These are phyloP conservation scores for Eutrigla gurnardus DNA, from an alignment of 2,797 vertebrate genomes.

Conservation along the genomic window DNA sequence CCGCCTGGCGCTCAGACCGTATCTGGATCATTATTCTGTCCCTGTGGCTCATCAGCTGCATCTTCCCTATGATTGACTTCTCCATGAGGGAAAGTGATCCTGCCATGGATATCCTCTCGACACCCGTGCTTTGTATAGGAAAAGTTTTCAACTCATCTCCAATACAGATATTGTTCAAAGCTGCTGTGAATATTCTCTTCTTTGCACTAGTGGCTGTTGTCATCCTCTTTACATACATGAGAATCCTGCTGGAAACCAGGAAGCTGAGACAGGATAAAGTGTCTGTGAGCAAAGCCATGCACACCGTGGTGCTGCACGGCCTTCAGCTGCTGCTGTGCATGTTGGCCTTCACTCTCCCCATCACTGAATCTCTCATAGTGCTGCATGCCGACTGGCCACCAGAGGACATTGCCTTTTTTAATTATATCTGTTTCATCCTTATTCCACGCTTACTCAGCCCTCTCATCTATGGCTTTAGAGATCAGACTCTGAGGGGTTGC, in stretches of 20 bases:
- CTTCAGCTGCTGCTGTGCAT: conserved; percentile 83
- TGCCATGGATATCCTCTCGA: conserved; percentile 43
- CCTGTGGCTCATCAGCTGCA: conserved; percentile 75
- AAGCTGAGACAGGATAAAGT: conserved; percentile 75
- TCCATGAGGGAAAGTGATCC: conserved; percentile 40
- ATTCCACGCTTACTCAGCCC: conserved; percentile 83
- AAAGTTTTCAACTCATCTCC: conserved; percentile 50
- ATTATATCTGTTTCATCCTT: conserved; percentile 80
- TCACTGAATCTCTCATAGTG: conserved; percentile 71
- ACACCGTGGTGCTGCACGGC: conserved; percentile 84
- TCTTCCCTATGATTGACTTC: conserved; percentile 56
- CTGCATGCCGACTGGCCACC: conserved; percentile 53
- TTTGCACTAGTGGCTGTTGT: conserved; percentile 76
- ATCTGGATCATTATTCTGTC: conserved; percentile 79
- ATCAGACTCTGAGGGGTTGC: conserved; percentile 71
- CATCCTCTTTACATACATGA: conserved; percentile 84
- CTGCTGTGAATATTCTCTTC: conserved; percentile 65
- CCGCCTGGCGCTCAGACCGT: conserved; percentile 78
- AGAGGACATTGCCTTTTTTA: conserved; percentile 75
- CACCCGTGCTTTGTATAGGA: conserved; percentile 63
- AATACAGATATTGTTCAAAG: conserved; percentile 69
- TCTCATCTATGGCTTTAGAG: conserved; percentile 82
- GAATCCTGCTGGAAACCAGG: conserved; percentile 81
- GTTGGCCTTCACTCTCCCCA: conserved; percentile 75
- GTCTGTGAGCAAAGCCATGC: conserved; percentile 80